A percentile compares a stretch with the other conserved stretches of the same genome.
Evolutionary conservation across 1,140 invertebrate species (phyloP).

Genomic region (Centruroides sculpturatus): DNA sequence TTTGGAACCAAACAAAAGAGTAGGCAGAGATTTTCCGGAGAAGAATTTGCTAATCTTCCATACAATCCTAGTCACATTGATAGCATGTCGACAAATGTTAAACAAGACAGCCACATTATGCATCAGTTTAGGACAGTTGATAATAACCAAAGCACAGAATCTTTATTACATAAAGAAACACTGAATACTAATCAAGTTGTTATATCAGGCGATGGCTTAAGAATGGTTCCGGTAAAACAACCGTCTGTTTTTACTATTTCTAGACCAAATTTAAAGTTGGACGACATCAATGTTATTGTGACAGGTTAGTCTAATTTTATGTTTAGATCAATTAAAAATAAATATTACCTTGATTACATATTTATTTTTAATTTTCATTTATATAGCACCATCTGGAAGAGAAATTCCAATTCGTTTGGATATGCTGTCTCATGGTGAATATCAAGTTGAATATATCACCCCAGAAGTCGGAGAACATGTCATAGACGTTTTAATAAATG

Average conservation of each 20-base stretch:
- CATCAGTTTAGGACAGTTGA: too few relatives aligned
- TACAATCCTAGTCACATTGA: too few relatives aligned
- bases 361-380: constrained; percentile 21
- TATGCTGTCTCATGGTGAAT: constrained; percentile 9
- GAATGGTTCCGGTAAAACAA: constrained; percentile 43
- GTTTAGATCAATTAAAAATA: too few relatives aligned
- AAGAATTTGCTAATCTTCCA: too few relatives aligned
- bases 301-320: constrained; percentile 26
- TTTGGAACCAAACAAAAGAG: too few relatives aligned
- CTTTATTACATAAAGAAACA: not conserved
- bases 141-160: too few relatives aligned
- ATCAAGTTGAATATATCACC: constrained; percentile 39
- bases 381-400: constrained; percentile 28
- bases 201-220: constrained; percentile 48
- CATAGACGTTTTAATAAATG: constrained; percentile 79
- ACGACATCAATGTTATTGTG: constrained; percentile 38
- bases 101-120: too few relatives aligned
- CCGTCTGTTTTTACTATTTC: constrained; percentile 43
- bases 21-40: too few relatives aligned
- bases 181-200: constrained; percentile 23
- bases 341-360: too few relatives aligned
- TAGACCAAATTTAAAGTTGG: constrained; percentile 32
- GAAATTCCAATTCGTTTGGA: constrained; percentile 23
- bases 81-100: too few relatives aligned
- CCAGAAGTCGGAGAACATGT: constrained; percentile 59